phyloP scores from a whole-genome alignment of 23 tunicate genomes.

The Halocynthia roretzi region DNA sequence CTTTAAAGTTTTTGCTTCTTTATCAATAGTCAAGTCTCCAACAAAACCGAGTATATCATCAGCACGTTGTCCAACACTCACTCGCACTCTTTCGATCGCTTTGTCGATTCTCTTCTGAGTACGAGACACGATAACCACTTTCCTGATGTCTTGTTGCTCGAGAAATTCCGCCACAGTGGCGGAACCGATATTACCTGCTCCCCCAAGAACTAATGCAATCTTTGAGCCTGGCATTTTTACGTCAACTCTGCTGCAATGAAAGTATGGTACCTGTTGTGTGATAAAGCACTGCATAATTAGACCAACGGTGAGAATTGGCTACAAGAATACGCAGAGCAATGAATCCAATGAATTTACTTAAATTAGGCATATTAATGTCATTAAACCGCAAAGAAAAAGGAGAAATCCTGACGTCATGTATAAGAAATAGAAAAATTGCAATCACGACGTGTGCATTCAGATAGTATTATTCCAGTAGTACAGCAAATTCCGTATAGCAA shows the following conservation, averaged over 20 bases:
- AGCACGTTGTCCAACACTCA: conserved; percentile 12
- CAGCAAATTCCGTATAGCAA: too few species aligned
- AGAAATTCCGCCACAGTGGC: conserved; percentile 71
- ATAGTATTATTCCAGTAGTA: too few species aligned
- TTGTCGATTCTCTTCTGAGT: conserved; percentile 61
- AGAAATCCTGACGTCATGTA: too few species aligned
- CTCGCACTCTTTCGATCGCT: conserved; percentile 2
- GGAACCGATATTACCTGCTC: conserved; percentile 82
- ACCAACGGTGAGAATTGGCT: too few species aligned
- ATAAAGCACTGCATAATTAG: too few species aligned
- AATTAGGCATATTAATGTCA: too few species aligned
- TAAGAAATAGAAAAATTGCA: too few species aligned
- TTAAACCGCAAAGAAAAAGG: too few species aligned
- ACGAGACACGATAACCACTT: conserved; percentile 68
- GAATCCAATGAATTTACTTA: too few species aligned
- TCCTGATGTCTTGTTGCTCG: conserved; percentile 37
- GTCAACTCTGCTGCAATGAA: background rate
- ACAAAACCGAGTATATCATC: conserved; percentile 44
- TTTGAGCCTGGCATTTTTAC: conserved; percentile 22
- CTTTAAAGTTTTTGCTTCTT: conserved; percentile 46
- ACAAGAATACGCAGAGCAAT: too few species aligned
- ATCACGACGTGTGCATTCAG: too few species aligned
- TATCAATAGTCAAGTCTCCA: conserved; percentile 61
- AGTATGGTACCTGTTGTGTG: too few species aligned
- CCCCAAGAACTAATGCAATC: conserved; percentile 86